phyloP scores from a whole-genome alignment of 1,140 invertebrate genomes.

The Acyrthosiphon pisum region DNA sequence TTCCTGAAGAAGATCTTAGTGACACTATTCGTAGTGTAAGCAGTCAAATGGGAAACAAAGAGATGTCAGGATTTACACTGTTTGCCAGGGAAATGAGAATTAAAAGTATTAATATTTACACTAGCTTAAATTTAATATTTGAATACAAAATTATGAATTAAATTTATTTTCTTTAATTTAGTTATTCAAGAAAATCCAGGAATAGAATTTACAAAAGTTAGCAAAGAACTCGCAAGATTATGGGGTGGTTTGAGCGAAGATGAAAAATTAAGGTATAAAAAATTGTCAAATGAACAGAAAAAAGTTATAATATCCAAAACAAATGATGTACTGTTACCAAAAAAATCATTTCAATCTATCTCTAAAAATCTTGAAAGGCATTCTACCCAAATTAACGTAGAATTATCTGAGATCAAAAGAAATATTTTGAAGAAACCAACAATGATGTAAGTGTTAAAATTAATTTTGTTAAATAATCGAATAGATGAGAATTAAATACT shows the following conservation, averaged over 20 bases:
- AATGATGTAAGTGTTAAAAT: conserved; percentile 33
- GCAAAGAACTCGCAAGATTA: conserved; percentile 62
- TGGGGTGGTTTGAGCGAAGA: conserved; percentile 64
- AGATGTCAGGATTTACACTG: conserved; percentile 62
- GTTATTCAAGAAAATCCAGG: conserved; percentile 63
- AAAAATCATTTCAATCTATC: conserved; percentile 43
- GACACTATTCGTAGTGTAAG: conserved; percentile 59
- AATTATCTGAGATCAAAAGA: conserved; percentile 52
- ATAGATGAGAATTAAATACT: background rate
- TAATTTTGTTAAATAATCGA: background rate
- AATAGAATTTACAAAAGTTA: conserved; percentile 63
- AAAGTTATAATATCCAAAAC: conserved; percentile 36
- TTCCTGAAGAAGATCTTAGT: conserved; percentile 22
- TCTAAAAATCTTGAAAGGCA: conserved; percentile 33
- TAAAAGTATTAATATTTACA: conserved; percentile 62
- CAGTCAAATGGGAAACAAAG: conserved; percentile 62
- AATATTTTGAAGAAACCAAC: conserved; percentile 21
- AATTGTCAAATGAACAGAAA: conserved; percentile 61
- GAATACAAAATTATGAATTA: conserved; percentile 25
- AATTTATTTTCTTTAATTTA: conserved; percentile 59
- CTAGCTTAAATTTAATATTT: background rate
- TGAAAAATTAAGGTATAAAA: conserved; percentile 65
- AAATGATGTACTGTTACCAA: conserved; percentile 38
- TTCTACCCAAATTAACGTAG: conserved; percentile 49
- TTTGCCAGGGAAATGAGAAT: conserved; percentile 62